Base-by-base conservation (phyloP, 2,113 vertebrate species). In the Heterotilapia buettikoferi region DNA sequence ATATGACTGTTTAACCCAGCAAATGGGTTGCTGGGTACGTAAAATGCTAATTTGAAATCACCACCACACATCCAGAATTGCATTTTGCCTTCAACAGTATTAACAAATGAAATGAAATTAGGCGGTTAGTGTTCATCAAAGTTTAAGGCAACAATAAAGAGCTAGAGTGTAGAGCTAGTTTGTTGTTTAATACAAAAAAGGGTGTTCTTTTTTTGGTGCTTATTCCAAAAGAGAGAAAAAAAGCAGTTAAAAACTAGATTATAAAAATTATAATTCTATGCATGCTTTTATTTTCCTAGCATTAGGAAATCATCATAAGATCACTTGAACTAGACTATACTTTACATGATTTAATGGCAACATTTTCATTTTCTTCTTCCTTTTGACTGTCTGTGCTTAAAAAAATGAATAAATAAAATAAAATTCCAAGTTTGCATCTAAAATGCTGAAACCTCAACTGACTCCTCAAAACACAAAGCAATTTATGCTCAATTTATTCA, bases 391-490 rank as follows among this genome's bases (percentile, higher is more conserved):
- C 26, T 11, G 43, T 45, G 18, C 18, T 82, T 12, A 6, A 45
- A 43, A 45, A 9, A 38, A n/a, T n/a, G 14, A 38, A 6, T 61
- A 43, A 45, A 24, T 6, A 14, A 43, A 45, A 0, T 61, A 13
- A 38, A 73, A 38, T 68, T 68, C 33, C n/a, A 6, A 66, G 9
- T 81, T 79, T 68, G 7, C 16, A 66, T n/a, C 2, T 76, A 16
- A 21, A 82, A 79, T 29, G 47, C 45, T 1, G 3, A 40, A 87
- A 89, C 12, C 2, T 36, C 68, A 45, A 45, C 40, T 18, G 40
- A 73, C 14, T 73, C 16, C 59, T 38, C 57, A 66, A 85, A 84
- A 53, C 40, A 80, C 68, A 84, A 47, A 66, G 29, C 19, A 66
- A 56, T 59, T 78, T 24, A 61, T 79, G 53, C 11, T 13, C 19